Evolutionary conservation across 2,797 vertebrate species (phyloP), one percentile per base, ranked within the genome.

Genomic region (Lepus oiostolus): DNA sequence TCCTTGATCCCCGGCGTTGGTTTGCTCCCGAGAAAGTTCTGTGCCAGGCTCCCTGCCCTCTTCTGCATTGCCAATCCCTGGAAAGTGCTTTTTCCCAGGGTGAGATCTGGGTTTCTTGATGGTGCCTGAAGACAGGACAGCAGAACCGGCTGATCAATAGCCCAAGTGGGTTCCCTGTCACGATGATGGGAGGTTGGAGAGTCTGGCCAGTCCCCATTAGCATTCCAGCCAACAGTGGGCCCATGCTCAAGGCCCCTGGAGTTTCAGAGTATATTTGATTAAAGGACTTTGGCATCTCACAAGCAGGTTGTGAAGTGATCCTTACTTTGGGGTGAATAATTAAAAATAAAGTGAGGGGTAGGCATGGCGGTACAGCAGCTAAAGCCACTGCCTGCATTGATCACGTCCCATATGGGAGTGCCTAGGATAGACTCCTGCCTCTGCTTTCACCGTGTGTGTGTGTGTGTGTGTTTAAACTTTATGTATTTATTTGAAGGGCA

Each of bases 241-340:
- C 52, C 28, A 30, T 16, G 12, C 2, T 54, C 42, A 80, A 52
- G 47, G 32, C 8, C 14, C 58, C 17, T 79, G 75, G 42, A 19
- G 58, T 38, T 79, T 87, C 81, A 88, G 42, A 52, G 86, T 79
- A 42, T 70, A 75, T 75, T 75, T 5, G 60, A 79, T 50, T 68
- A 79, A 89, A 91, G 17, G 38, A 62, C 32, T 88, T 42, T 82
- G 2, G 6, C 63, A 14, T 42, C 21, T 93, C 58, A 35, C 17
- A 65, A 75, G 85, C 82, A 32, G 35, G 71, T 67, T 54, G 60
- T 80, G 52, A 91, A 80, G 35, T 70, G 68, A 87, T 87, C 35
- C 7, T 70, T 90, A 65, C 60, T 87, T 90, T 75, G 26, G 13
- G 4, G 91, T 91, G 35, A 90, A 67, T 90, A 71, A 58, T 52